Conservation (phyloP, 1,140 invertebrate genomes). For the Brachionus sp. region DNA sequence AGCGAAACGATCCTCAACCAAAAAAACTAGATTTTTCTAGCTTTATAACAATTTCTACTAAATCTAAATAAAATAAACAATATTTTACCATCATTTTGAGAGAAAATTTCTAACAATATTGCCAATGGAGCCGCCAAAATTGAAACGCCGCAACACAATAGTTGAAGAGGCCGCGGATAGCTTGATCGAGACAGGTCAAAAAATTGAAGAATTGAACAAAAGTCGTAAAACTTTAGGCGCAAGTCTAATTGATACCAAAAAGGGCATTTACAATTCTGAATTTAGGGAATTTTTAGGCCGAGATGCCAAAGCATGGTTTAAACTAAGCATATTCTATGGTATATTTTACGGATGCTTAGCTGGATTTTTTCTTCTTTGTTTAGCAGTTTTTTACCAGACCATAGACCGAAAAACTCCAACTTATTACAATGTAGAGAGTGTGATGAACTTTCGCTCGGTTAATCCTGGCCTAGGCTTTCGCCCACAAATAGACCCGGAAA, state of each 20-base stretch:
- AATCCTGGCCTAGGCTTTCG: conserved; percentile 42
- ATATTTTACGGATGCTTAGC: conserved; percentile 33
- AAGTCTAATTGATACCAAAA: background rate
- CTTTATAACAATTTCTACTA: background rate
- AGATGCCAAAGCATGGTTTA: conserved; percentile 35
- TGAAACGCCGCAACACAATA: conserved; percentile 12
- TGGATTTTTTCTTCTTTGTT: background rate
- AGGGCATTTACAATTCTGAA: conserved; percentile 18
- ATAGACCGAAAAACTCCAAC: conserved; percentile 46
- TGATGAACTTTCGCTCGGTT: conserved; percentile 17
- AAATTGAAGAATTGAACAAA: conserved; percentile 20
- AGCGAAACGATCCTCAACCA: background rate
- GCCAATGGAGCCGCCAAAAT: background rate
- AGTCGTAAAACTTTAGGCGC: background rate
- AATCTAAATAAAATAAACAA: background rate
- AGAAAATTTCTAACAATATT: background rate
- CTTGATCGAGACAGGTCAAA: background rate
- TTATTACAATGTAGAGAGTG: conserved; percentile 16
- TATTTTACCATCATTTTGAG: background rate
- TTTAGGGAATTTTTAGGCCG: conserved; percentile 23
- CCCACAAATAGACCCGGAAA: conserved; percentile 6
- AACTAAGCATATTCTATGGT: conserved; percentile 41
- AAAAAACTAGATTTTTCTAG: background rate
- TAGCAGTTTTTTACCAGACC: conserved; percentile 42
- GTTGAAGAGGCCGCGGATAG: conserved; percentile 7